Base-by-base conservation (phyloP, 2,888 invertebrate genomes). In the Ganaspis brasiliensis region DNA sequence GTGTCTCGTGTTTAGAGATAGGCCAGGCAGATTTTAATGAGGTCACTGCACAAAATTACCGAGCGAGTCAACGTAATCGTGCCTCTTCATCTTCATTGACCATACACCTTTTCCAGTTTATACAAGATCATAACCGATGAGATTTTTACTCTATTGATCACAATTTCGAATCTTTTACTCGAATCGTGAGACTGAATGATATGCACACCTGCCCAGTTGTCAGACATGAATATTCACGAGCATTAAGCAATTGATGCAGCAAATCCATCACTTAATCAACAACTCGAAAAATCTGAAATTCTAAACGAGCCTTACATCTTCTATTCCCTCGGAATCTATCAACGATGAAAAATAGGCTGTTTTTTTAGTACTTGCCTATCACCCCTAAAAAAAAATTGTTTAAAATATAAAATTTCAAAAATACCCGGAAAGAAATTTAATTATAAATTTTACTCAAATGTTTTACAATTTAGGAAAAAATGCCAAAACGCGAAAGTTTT, bases 11-110 rank as follows among this genome's bases (percentile, higher is more conserved):
- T 40, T 63, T 63, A 12, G 14, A 40, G 40, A 14, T 6, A 45
- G n/a, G n/a, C 2, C 5, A n/a, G 19, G 19, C 8, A n/a, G 9
- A n/a, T 52, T 37, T 75, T 75, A 79, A 81, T 78, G 74, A 78
- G 79, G 81, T 76, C 79, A 78, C 70, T 61, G 75, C 74, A 72
- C 79, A 76, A 75, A 78, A 75, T 79, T 78, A 76, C 75, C 72
- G 19, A 70, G 40, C 12, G 61, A 40, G 76, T 63, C 70, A 78
- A 77, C 73, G 78, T 79, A 79, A 79, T 79, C 76, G 71, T 16
- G 59, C 37, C 71, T 31, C 67, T 73, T 77, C 52, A 78, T 78
- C 77, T 76, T 78, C 75, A 74, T 76, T 76, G 74, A 71, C 78
- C 75, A 72, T 74, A 79, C 55, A 14, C 35, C 59, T 72, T 52